phyloP scores from a whole-genome alignment of 2,113 vertebrate species.

The Maccullochella peelii region DNA sequence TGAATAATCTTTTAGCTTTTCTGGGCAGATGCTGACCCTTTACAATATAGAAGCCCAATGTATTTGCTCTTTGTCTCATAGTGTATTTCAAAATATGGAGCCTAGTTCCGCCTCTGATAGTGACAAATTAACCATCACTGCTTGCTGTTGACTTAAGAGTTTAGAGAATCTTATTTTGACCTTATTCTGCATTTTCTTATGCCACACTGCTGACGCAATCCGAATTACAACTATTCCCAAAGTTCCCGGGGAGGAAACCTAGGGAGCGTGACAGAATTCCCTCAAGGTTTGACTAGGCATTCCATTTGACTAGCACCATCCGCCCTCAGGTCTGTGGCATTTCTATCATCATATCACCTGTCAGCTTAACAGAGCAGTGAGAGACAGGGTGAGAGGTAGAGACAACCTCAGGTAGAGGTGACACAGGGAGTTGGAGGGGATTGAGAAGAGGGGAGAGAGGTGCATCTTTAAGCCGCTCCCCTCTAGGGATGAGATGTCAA shows the following conservation, averaged over 20 bases:
- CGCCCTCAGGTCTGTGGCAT: slow-evolving; percentile 53
- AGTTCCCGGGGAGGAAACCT: slow-evolving; percentile 32
- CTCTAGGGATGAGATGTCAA: slow-evolving; percentile 68
- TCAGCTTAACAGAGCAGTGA: slow-evolving; percentile 64
- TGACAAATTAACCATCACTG: slow-evolving; percentile 7
- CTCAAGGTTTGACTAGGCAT: slow-evolving; percentile 53
- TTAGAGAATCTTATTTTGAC: background rate
- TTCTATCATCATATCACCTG: slow-evolving; percentile 71
- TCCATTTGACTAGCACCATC: slow-evolving; percentile 60
- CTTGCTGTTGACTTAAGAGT: background rate
- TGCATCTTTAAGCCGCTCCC: slow-evolving; percentile 65
- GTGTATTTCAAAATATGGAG: background rate
- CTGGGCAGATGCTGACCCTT: background rate
- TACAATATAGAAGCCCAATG: background rate
- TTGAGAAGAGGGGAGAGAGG: slow-evolving; percentile 45
- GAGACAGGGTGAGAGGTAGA: slow-evolving; percentile 46
- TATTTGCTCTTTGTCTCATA: background rate
- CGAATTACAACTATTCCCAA: slow-evolving; percentile 48
- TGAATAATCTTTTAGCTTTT: background rate
- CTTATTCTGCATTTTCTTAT: slow-evolving; percentile 21
- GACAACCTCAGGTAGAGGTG: slow-evolving; percentile 59
- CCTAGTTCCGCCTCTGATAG: background rate
- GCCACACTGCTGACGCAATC: slow-evolving; percentile 36
- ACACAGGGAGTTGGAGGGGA: slow-evolving; percentile 34
- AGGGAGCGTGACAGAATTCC: slow-evolving; percentile 57